These are phyloP conservation scores for Paradoxurus hermaphroditus DNA, from an alignment of 2,113 vertebrate species.

Conservation along the genomic window DNA sequence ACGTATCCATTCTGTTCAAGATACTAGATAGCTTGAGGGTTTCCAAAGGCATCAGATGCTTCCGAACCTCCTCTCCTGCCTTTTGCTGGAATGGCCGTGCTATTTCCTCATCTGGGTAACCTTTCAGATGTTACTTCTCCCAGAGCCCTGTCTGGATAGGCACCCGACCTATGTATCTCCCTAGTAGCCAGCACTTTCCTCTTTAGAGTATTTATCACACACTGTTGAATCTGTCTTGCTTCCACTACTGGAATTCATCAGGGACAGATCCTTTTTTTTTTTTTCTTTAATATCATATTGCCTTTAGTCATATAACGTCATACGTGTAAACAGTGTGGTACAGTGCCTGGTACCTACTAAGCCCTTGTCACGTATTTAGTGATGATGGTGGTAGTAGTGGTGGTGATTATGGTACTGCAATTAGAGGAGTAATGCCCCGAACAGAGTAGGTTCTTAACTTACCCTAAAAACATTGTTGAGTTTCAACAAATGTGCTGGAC, in stretches of 20 bases:
- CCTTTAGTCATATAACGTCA: neutral
- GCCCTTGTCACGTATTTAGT: neutral
- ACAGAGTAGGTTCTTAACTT: neutral
- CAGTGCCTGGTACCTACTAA: neutral
- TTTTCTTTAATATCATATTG: neutral
- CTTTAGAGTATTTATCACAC: neutral
- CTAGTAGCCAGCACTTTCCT: neutral
- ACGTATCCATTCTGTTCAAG: neutral
- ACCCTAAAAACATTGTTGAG: neutral
- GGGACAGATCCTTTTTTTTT: neutral
- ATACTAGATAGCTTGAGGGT: neutral
- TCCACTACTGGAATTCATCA: neutral
- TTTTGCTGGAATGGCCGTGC: neutral
- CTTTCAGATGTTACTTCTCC: neutral
- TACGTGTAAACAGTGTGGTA: neutral
- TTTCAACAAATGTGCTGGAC: neutral
- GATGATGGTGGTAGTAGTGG: neutral
- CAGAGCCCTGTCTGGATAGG: neutral
- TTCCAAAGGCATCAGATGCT: neutral
- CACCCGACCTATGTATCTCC: neutral
- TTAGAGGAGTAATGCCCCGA: neutral
- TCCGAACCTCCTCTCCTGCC: neutral
- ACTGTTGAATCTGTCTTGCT: neutral
- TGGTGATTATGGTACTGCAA: too few species aligned
- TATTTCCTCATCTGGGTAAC: neutral